A percentile compares a stretch with the other conserved stretches of the same genome.
These are phyloP conservation scores for Mionectes olivaceus DNA, from an alignment of 2,797 vertebrate species.

Conservation along the genomic window DNA sequence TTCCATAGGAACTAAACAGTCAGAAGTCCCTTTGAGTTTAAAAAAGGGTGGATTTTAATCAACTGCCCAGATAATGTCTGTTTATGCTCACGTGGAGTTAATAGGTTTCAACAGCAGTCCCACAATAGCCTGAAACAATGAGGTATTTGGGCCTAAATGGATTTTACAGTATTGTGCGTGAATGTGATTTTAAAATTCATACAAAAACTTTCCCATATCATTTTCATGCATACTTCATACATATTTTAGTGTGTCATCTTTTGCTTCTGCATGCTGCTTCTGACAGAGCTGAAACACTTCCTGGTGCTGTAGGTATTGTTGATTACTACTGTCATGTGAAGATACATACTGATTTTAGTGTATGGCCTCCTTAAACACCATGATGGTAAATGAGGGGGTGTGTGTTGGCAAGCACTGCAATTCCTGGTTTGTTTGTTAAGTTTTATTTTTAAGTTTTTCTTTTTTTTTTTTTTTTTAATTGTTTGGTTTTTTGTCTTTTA, in stretches of 20 bases:
- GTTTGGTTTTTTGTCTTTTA: neutral
- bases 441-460: neutral
- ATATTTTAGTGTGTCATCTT: neutral
- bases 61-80: slow-evolving; percentile 41
- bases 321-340: neutral
- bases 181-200: slow-evolving; percentile 14
- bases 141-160: neutral
- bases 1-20: slow-evolving; percentile 13
- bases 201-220: slow-evolving; percentile 21
- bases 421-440: neutral
- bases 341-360: neutral
- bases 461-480: too few relatives aligned
- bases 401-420: neutral
- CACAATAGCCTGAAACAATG: slow-evolving; percentile 29
- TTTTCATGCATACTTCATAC: neutral
- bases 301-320: neutral
- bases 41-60: slow-evolving; percentile 48
- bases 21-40: slow-evolving; percentile 19
- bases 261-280: neutral
- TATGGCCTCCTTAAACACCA: neutral
- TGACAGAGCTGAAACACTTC: neutral
- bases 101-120: slow-evolving; percentile 30
- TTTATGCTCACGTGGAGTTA: slow-evolving; percentile 41
- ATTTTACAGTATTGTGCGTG: neutral
- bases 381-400: neutral